These are phyloP conservation scores for Dendrocincla fuliginosa DNA, from an alignment of 2,797 vertebrate genomes.

Conservation along the genomic window DNA sequence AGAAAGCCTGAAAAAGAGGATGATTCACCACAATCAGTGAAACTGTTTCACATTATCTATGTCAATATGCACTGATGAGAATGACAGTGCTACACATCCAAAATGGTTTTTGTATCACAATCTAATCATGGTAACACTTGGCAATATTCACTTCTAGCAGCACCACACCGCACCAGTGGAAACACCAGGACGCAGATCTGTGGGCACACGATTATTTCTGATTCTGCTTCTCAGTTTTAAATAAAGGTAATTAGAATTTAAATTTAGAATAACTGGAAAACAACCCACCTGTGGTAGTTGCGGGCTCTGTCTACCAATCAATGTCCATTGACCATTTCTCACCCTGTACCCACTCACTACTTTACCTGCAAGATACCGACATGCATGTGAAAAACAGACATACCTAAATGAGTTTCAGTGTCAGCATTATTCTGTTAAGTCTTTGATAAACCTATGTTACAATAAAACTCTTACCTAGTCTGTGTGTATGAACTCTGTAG, in stretches of 20 bases:
- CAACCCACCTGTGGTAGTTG: constrained; percentile 90
- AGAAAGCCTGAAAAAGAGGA: constrained; percentile 86
- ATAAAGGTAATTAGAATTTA: neutral
- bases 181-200: neutral
- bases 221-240: neutral
- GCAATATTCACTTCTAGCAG: neutral
- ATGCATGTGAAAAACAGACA: neutral
- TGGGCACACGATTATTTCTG: neutral
- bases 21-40: neutral
- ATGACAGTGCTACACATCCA: neutral
- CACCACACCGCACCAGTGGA: neutral
- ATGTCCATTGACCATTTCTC: constrained; percentile 88
- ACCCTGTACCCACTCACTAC: constrained; percentile 96
- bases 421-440: neutral
- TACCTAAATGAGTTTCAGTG: neutral
- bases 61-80: neutral
- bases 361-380: constrained; percentile 82
- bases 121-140: neutral
- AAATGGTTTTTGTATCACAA: neutral
- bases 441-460: neutral
- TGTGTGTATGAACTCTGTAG: constrained; percentile 96
- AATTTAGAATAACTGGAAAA: neutral
- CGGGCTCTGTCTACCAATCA: constrained; percentile 94
- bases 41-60: neutral
- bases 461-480: constrained; percentile 84